Evolutionary conservation across 1,140 invertebrate species (phyloP).

Genomic region (Mactra quadrangularis): DNA sequence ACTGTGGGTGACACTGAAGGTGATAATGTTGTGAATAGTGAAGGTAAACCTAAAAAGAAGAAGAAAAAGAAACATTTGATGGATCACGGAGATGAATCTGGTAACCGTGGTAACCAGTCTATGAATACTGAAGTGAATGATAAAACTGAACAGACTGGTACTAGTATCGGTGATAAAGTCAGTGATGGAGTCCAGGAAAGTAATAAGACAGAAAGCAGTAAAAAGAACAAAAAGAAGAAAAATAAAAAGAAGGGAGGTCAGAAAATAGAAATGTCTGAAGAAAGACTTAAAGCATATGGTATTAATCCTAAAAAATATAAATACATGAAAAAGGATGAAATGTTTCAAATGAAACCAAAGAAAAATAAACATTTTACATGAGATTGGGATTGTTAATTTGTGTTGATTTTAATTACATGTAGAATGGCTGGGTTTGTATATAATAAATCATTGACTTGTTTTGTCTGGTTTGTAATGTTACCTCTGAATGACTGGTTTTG

Average conservation of each 20-base stretch:
- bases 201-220: slow-evolving; percentile 29
- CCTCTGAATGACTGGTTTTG: no score
- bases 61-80: no score
- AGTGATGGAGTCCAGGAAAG: no score
- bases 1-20: slow-evolving; percentile 56
- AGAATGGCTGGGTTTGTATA: no score
- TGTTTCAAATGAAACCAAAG: slow-evolving; percentile 39
- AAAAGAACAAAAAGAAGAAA: slow-evolving; percentile 75
- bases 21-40: slow-evolving; percentile 63
- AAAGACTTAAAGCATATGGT: slow-evolving; percentile 93
- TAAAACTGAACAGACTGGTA: background rate
- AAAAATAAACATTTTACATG: no score
- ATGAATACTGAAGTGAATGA: background rate
- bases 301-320: slow-evolving; percentile 95
- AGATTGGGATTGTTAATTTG: no score
- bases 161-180: background rate
- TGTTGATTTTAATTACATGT: no score
- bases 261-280: slow-evolving; percentile 86
- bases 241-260: slow-evolving; percentile 67
- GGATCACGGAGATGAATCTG: background rate
- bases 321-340: slow-evolving; percentile 54
- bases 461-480: no score
- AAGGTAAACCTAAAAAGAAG: slow-evolving; percentile 61
- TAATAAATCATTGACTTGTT: no score
- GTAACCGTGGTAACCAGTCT: no score